Evolutionary conservation across 2,888 invertebrate species (phyloP), one percentile per base, ranked within the genome.

Genomic region (Notodonta ziczac): DNA sequence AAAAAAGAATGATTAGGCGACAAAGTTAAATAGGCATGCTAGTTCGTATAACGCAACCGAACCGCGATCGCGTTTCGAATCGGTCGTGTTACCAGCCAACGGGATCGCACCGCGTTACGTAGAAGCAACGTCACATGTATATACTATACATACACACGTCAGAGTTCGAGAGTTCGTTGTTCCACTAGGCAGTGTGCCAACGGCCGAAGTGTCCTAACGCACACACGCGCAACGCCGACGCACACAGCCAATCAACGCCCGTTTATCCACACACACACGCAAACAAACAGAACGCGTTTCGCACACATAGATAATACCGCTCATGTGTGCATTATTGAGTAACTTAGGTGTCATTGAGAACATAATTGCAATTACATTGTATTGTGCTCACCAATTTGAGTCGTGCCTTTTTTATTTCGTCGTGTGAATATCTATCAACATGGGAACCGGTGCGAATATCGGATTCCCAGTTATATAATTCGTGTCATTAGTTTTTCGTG

Each of bases 111-210:
- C 62, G 64, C 66, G 74, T 82, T 83, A 84, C 78, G 79, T 80
- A 80, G 79, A 62, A 60, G 64, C 57, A 70, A 85, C 89, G 89
- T 87, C 88, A 88, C 77, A 65, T 72, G 79, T 78, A 85, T 79
- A 78, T 86, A 81, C 80, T 74, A 75, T 75, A 83, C 79, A 78
- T 80, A 77, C 75, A 78, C 76, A 83, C 86, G 88, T 87, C 87
- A 88, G 81, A 81, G 86, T 83, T 85, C 84, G 82, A 73, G 84
- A 90, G 93, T 89, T 92, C 93, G 86, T 92, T 88, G 93, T 88
- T 87, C 93, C 70, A 93, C 82, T 93, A 88, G 93, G 93, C 93
- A 93, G 83, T 93, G 81, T 92, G 93, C 93, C 93, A 93, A 93
- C 82, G 90, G 80, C 89, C 89, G 83, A 76, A 73, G 77, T 76